Percentiles rank a stretch among this genome's conserved stretches.
These are phyloP conservation scores for Gallinago media DNA, from an alignment of 2,113 vertebrate species.

Conservation along the genomic window DNA sequence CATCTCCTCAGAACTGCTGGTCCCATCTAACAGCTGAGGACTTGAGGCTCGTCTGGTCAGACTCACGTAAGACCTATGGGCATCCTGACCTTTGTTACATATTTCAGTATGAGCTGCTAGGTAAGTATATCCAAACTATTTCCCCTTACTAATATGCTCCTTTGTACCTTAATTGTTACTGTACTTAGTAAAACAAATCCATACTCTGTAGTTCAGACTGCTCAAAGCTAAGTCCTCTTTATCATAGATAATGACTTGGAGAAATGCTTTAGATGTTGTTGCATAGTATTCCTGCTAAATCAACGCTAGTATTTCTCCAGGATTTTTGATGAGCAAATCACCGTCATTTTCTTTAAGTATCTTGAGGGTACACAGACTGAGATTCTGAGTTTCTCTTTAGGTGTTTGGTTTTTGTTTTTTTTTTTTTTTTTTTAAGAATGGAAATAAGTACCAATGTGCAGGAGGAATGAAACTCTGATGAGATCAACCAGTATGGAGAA, in stretches of 20 bases:
- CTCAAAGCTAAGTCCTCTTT: not conserved
- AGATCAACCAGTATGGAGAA: not conserved
- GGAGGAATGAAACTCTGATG: not conserved
- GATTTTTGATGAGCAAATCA: not conserved
- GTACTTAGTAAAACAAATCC: not conserved
- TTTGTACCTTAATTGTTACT: not conserved
- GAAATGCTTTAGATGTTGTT: not conserved
- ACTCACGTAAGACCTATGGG: rapidly evolving
- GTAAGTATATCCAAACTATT: not conserved
- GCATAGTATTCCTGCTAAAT: not conserved
- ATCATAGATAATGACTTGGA: not conserved
- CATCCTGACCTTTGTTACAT: not conserved
- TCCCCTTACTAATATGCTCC: not conserved
- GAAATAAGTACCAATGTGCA: not conserved
- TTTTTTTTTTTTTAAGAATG: not conserved
- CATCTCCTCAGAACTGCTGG: not conserved
- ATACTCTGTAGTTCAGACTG: not conserved
- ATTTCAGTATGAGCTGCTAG: not conserved
- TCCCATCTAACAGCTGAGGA: not conserved
- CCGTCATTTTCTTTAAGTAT: not conserved
- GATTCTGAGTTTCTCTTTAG: not conserved
- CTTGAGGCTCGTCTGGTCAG: not conserved
- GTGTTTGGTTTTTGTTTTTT: rapidly evolving
- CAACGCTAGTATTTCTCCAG: not conserved
- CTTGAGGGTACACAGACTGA: not conserved